Percentiles rank a stretch among this genome's conserved stretches.
These are phyloP conservation scores for Semaprochilodus insignis DNA, from an alignment of 2,797 vertebrate genomes.

Conservation along the genomic window DNA sequence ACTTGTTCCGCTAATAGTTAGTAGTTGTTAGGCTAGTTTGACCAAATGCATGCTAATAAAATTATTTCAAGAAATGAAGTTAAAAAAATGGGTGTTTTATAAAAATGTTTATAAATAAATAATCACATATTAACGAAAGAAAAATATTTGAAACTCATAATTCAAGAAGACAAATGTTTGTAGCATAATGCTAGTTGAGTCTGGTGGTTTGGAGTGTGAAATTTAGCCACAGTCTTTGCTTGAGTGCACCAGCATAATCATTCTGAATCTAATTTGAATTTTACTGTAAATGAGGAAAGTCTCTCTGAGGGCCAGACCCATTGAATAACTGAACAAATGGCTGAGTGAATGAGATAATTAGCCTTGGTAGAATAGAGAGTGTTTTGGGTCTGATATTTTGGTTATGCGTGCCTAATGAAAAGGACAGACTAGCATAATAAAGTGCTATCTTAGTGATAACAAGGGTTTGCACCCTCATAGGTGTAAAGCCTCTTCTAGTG, in stretches of 20 bases:
- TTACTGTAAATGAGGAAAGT: constrained; percentile 40
- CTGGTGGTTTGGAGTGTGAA: constrained; percentile 23
- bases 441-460: constrained; percentile 3
- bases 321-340: constrained; percentile 52
- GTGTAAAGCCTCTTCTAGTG: neutral
- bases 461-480: neutral
- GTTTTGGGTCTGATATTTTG: constrained; percentile 41
- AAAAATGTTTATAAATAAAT: too few relatives aligned
- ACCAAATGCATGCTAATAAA: too few relatives aligned
- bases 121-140: neutral
- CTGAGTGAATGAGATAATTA: constrained; percentile 55
- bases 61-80: too few relatives aligned
- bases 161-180: neutral
- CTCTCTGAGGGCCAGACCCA: constrained; percentile 30
- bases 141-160: neutral
- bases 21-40: too few relatives aligned
- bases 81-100: too few relatives aligned
- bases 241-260: constrained; percentile 23
- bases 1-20: too few relatives aligned
- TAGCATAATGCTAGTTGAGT: neutral
- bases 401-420: constrained; percentile 47
- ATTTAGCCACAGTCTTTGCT: neutral
- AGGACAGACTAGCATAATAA: constrained; percentile 21
- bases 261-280: constrained; percentile 47
- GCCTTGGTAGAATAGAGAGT: constrained; percentile 31